phyloP scores from a whole-genome alignment of 1,140 invertebrate species.

The Plutomurus gul region DNA sequence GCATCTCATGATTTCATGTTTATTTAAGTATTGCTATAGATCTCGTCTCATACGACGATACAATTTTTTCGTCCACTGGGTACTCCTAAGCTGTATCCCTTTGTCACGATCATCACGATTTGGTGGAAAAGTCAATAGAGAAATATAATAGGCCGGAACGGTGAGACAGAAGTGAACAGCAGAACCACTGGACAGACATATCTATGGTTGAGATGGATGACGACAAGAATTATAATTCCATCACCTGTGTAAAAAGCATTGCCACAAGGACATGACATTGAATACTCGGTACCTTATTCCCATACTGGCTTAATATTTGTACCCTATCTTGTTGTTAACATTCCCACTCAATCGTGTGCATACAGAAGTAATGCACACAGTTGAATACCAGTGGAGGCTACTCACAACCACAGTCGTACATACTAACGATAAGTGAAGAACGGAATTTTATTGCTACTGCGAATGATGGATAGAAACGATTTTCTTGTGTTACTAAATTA shows the following conservation, averaged over 20 bases:
- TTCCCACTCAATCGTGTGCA: background rate
- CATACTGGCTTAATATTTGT: too few species aligned
- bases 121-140: background rate
- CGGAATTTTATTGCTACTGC: background rate
- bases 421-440: background rate
- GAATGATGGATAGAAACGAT: background rate
- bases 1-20: conserved; percentile 15
- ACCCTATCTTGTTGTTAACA: background rate
- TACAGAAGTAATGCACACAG: too few species aligned
- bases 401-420: too few species aligned
- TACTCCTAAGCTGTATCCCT: background rate
- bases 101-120: conserved; percentile 5
- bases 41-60: background rate
- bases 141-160: conserved; percentile 18
- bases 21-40: background rate
- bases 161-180: background rate
- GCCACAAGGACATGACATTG: conserved; percentile 24
- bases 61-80: background rate
- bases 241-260: background rate
- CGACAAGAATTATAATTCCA: background rate
- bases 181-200: background rate
- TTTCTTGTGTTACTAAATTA: background rate
- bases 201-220: background rate
- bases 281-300: conserved; percentile 6
- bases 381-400: too few species aligned